These are phyloP conservation scores for Psilanteris sp. DNA, from an alignment of 1,140 invertebrate genomes.

Conservation along the genomic window DNA sequence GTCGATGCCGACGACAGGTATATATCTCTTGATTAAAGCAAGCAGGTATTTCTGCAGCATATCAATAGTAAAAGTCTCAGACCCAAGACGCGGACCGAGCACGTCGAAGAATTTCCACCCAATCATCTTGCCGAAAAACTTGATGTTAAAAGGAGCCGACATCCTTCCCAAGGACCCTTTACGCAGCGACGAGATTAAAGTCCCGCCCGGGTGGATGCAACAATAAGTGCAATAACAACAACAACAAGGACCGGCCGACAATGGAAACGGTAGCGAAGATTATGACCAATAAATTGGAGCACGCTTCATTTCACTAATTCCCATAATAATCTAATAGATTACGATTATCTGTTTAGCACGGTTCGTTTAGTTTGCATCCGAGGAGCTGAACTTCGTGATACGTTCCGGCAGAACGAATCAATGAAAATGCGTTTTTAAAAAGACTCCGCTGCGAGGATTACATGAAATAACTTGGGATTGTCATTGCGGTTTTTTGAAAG, in stretches of 20 bases:
- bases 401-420: slow-evolving; percentile 25
- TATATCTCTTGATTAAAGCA: slow-evolving; percentile 73
- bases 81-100: slow-evolving; percentile 26
- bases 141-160: slow-evolving; percentile 73
- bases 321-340: slow-evolving; percentile 80
- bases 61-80: slow-evolving; percentile 65
- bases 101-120: slow-evolving; percentile 32
- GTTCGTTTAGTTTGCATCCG: slow-evolving; percentile 70
- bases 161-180: slow-evolving; percentile 65
- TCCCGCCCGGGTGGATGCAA: slow-evolving; percentile 61
- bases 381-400: slow-evolving; percentile 20
- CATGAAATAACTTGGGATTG: slow-evolving; percentile 32
- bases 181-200: slow-evolving; percentile 69
- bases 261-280: slow-evolving; percentile 72
- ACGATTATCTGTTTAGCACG: slow-evolving; percentile 79
- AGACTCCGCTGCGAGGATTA: slow-evolving; percentile 38
- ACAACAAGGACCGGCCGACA: slow-evolving; percentile 67
- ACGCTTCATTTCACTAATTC: slow-evolving; percentile 79
- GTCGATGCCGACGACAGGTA: slow-evolving; percentile 45
- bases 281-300: slow-evolving; percentile 79
- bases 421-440: slow-evolving; percentile 56
- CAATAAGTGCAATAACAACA: slow-evolving; percentile 58
- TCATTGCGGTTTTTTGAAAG: slow-evolving; percentile 24
- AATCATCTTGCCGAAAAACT: slow-evolving; percentile 52
- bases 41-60: slow-evolving; percentile 62